These are phyloP conservation scores for Corythornis leucogaster DNA, from an alignment of 2,797 vertebrate species.

Conservation along the genomic window DNA sequence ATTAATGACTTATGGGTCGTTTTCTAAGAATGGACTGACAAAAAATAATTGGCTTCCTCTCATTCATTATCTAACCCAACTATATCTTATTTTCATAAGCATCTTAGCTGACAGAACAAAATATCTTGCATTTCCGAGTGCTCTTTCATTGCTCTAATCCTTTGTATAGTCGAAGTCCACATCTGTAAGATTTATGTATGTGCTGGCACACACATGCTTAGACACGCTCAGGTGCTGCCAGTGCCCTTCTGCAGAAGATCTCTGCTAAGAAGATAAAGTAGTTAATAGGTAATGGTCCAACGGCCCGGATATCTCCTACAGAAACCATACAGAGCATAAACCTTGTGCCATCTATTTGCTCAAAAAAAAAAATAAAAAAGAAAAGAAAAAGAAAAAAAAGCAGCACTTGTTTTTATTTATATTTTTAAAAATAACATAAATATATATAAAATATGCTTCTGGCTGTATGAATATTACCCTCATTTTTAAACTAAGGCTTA, in stretches of 20 bases:
- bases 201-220: not conserved
- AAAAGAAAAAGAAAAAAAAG: not conserved
- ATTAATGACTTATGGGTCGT: not conserved
- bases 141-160: not conserved
- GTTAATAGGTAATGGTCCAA: not conserved
- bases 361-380: not conserved
- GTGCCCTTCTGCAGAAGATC: not conserved
- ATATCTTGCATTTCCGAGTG: not conserved
- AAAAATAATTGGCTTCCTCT: not conserved
- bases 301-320: not conserved
- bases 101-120: not conserved
- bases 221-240: not conserved
- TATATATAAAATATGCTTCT: not conserved
- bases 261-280: not conserved
- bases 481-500: slow-evolving; percentile 25
- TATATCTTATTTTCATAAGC: not conserved
- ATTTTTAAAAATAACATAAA: not conserved
- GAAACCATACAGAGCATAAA: not conserved
- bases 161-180: not conserved
- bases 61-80: not conserved
- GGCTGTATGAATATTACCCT: slow-evolving; percentile 29
- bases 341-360: not conserved
- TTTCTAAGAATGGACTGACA: not conserved
- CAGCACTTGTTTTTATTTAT: not conserved
- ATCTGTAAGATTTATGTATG: not conserved